Evolutionary conservation across 2,888 invertebrate species (phyloP).

Genomic region (Drosophila pseudotalamancana): DNA sequence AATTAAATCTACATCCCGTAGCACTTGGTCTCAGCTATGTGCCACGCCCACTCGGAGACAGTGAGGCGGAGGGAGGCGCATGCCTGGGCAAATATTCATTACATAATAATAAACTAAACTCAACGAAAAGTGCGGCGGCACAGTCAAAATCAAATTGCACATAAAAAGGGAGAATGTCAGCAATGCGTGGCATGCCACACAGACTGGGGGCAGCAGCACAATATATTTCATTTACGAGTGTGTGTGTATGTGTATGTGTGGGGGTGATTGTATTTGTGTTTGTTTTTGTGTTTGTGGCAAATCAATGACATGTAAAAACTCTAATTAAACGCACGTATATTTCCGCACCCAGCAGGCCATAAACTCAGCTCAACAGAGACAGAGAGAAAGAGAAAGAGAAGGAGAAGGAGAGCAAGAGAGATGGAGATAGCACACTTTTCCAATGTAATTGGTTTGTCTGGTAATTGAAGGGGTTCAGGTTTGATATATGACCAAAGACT

Average conservation of each 20-base stretch:
- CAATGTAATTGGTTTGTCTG: constrained; percentile 25
- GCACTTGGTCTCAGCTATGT: constrained; percentile 44
- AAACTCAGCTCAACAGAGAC: constrained; percentile 22
- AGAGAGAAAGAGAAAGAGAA: constrained; percentile 10
- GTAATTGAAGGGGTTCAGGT: constrained; percentile 35
- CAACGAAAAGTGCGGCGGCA: constrained; percentile 56
- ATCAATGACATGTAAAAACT: constrained; percentile 76
- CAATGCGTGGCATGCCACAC: constrained; percentile 39
- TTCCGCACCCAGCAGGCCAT: constrained; percentile 35
- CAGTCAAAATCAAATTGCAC: constrained; percentile 60
- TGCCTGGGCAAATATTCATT: constrained; percentile 72
- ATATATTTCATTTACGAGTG: constrained; percentile 31
- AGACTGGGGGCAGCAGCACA: not conserved
- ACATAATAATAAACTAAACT: constrained; percentile 77
- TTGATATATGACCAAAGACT: constrained; percentile 37
- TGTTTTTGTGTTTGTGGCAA: constrained; percentile 49
- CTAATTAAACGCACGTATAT: constrained; percentile 73
- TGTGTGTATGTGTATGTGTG: constrained; percentile 23
- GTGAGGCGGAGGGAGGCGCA: constrained; percentile 1
- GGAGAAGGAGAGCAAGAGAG: not conserved
- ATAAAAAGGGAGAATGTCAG: constrained; percentile 39
- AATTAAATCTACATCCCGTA: constrained; percentile 70
- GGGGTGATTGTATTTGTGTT: constrained; percentile 15
- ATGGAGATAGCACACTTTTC: constrained; percentile 18
- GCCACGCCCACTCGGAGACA: constrained; percentile 17